Evolutionary conservation across 2,888 invertebrate genomes (phyloP).

Genomic region (Heliconius charithonia): DNA sequence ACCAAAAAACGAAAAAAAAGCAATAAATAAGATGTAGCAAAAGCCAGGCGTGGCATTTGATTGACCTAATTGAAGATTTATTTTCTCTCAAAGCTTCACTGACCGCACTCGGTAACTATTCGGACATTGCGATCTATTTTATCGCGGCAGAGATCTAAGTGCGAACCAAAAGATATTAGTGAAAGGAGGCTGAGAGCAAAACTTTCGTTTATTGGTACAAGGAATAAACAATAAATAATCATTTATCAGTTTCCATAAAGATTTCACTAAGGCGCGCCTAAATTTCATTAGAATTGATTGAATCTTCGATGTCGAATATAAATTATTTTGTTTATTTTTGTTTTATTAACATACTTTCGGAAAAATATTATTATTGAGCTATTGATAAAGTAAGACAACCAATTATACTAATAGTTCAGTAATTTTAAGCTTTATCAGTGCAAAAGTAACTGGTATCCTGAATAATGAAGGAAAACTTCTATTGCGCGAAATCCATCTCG

Average conservation of each 20-base stretch:
- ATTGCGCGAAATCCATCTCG: background rate
- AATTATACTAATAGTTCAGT: background rate
- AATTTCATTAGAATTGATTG: conserved; percentile 42
- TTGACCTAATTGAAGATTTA: conserved; percentile 82
- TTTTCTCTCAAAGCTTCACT: conserved; percentile 73
- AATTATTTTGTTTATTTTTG: background rate
- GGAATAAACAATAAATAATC: conserved; percentile 79
- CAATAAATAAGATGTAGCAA: conserved; percentile 50
- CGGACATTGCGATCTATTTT: conserved; percentile 80
- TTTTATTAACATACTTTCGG: background rate
- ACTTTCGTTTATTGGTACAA: conserved; percentile 77
- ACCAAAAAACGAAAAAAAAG: conserved; percentile 29
- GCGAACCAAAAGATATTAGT: conserved; percentile 77
- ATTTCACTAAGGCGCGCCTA: conserved; percentile 53
- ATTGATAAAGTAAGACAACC: background rate
- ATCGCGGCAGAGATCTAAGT: conserved; percentile 77
- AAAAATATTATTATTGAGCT: background rate
- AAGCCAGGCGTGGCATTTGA: conserved; percentile 75
- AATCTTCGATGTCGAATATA: conserved; percentile 26
- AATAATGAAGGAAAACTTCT: background rate
- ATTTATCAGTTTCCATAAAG: conserved; percentile 70
- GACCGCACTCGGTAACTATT: conserved; percentile 69
- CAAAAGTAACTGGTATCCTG: background rate
- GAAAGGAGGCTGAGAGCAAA: conserved; percentile 76
- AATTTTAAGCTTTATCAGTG: background rate